Percentiles rank a stretch among this genome's conserved stretches.
Conservation (phyloP, 2,888 invertebrate species). For the Amphimallon solstitiale region DNA sequence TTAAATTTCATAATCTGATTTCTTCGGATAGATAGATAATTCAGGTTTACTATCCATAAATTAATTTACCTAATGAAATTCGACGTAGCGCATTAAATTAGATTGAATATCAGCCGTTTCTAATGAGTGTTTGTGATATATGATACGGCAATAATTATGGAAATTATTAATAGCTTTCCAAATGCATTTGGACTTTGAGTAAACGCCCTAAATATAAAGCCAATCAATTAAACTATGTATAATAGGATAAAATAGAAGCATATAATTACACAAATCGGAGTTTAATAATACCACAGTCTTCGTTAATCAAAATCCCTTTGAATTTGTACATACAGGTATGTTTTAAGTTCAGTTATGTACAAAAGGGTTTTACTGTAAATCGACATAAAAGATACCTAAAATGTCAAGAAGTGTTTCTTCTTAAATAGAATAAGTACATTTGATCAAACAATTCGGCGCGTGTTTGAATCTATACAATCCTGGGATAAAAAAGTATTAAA, state of each 20-base stretch:
- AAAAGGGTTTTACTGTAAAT: too few relatives aligned
- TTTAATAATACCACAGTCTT: too few relatives aligned
- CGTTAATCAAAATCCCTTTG: too few relatives aligned
- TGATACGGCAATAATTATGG: slow-evolving; percentile 4
- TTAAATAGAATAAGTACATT: too few relatives aligned
- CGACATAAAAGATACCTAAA: too few relatives aligned
- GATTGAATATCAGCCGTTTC: slow-evolving; percentile 18
- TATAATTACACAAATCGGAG: too few relatives aligned
- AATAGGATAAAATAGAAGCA: background rate
- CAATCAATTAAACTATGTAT: background rate
- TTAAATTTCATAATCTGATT: slow-evolving; percentile 14
- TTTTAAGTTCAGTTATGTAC: too few relatives aligned
- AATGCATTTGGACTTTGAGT: slow-evolving; percentile 3
- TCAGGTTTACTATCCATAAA: slow-evolving; percentile 12
- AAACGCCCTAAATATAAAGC: background rate
- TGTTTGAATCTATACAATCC: too few relatives aligned
- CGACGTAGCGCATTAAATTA: slow-evolving; percentile 20
- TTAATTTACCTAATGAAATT: slow-evolving; percentile 28
- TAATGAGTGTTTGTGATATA: slow-evolving; percentile 29
- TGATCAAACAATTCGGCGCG: too few relatives aligned
- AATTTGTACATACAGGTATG: too few relatives aligned
- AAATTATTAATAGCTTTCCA: slow-evolving; percentile 4
- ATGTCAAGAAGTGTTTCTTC: too few relatives aligned
- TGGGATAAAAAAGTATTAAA: too few relatives aligned
- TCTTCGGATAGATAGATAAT: slow-evolving; percentile 34